Evolutionary conservation across 1,140 invertebrate genomes (phyloP).

Genomic region (Camponotus vicinus): DNA sequence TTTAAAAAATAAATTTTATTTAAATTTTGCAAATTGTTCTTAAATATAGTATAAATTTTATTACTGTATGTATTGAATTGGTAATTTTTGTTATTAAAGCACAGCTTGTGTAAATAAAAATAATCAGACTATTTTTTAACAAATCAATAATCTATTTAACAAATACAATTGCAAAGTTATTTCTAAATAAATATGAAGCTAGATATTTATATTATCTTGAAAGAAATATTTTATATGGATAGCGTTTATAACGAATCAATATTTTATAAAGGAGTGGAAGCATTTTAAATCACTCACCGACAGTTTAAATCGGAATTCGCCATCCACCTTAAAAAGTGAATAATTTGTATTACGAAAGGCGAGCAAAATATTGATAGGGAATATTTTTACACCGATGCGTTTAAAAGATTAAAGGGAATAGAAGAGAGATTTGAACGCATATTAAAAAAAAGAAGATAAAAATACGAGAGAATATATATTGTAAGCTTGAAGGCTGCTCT

Average conservation of each 20-base stretch:
- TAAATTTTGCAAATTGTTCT: neutral
- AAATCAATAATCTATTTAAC: neutral
- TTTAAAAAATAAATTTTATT: too few relatives aligned
- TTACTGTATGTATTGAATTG: neutral
- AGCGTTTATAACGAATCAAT: constrained; percentile 11
- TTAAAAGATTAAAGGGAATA: neutral
- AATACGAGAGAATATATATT: neutral
- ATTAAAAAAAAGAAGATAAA: neutral
- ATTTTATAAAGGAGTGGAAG: neutral
- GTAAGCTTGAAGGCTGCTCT: neutral
- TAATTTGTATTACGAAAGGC: neutral
- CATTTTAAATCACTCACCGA: neutral
- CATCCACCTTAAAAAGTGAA: neutral
- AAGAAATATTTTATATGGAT: constrained; percentile 2
- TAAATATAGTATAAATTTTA: neutral
- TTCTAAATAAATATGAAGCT: too few relatives aligned
- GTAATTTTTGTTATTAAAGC: neutral
- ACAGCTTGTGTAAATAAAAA: neutral
- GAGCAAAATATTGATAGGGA: neutral
- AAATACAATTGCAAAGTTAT: neutral
- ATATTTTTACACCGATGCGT: neutral
- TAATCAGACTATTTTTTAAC: neutral
- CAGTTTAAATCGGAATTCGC: constrained; percentile 14
- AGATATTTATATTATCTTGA: neutral
- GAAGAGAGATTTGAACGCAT: neutral